Evolutionary conservation across 2,888 invertebrate genomes (phyloP).

Genomic region (Crepidodera aurea): DNA sequence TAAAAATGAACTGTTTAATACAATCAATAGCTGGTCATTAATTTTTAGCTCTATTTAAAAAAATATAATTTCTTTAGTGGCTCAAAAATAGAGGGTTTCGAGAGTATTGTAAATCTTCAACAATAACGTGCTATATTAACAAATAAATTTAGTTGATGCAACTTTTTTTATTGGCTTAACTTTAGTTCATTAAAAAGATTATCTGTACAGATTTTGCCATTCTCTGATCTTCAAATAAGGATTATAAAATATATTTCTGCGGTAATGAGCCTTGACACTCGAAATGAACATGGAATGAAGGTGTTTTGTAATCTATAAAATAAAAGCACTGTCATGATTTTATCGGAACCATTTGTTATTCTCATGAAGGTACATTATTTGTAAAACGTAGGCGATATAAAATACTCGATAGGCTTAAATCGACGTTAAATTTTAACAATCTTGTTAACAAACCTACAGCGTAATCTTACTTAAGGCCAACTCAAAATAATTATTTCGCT

Average conservation of each 20-base stretch:
- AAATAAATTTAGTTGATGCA: background rate
- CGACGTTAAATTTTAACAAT: slow-evolving; percentile 25
- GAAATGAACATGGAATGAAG: slow-evolving; percentile 89
- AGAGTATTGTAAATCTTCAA: background rate
- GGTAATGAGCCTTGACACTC: slow-evolving; percentile 97
- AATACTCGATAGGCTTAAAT: slow-evolving; percentile 27
- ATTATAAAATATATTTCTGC: slow-evolving; percentile 63
- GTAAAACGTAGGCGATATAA: slow-evolving; percentile 30
- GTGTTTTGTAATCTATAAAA: slow-evolving; percentile 83
- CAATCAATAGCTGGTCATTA: no score
- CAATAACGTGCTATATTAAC: background rate
- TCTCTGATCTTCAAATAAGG: slow-evolving; percentile 1
- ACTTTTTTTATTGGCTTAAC: background rate
- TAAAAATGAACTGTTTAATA: no score
- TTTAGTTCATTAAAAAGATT: background rate
- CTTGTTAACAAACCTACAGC: slow-evolving; percentile 19
- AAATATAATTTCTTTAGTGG: no score
- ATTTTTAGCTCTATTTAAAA: no score
- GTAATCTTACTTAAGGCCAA: no score
- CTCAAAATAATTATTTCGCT: no score
- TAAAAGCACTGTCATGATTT: slow-evolving; percentile 32
- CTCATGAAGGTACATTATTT: slow-evolving; percentile 29
- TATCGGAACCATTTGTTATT: slow-evolving; percentile 28
- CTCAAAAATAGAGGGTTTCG: no score
- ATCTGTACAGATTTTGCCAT: background rate